Evolutionary conservation across 2,797 vertebrate species (phyloP).

Genomic region (Lindbergichthys nudifrons): DNA sequence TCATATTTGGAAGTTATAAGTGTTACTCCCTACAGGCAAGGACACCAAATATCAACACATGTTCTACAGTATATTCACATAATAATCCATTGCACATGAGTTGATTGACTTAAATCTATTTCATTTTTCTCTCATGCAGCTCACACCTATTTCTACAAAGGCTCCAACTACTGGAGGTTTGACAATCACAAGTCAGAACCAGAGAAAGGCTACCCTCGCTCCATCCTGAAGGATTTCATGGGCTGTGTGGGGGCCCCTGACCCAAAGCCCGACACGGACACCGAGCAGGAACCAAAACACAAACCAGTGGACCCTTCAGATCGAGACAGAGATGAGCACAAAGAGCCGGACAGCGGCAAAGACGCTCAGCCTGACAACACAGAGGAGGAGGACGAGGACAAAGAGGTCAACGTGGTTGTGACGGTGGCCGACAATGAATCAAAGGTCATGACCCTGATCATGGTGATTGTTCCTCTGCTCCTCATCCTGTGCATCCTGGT

Average conservation of each 20-base stretch:
- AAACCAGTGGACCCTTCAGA: conserved; percentile 69
- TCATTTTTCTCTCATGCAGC: conserved; percentile 76
- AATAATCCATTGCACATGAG: neutral
- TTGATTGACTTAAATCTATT: conserved; percentile 3
- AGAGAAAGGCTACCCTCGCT: conserved; percentile 93
- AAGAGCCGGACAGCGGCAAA: conserved; percentile 33
- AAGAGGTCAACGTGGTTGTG: conserved; percentile 90
- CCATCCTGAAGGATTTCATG: conserved; percentile 96
- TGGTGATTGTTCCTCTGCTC: conserved; percentile 92
- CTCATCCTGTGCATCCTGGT: conserved; percentile 92
- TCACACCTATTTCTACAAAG: conserved; percentile 96
- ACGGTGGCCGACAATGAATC: conserved; percentile 88
- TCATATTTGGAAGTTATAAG: neutral
- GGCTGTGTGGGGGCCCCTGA: conserved; percentile 86
- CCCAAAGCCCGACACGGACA: conserved; percentile 78
- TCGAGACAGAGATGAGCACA: conserved; percentile 53
- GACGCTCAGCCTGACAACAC: conserved; percentile 23
- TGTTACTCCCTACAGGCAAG: neutral
- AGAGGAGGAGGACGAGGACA: conserved; percentile 56
- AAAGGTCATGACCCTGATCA: conserved; percentile 89
- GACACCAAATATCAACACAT: neutral
- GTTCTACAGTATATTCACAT: neutral
- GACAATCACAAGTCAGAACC: conserved; percentile 90
- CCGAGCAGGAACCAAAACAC: conserved; percentile 53
- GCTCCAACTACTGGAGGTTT: conserved; percentile 95